Percentiles rank a stretch among this genome's conserved stretches.
Evolutionary conservation across 2,888 invertebrate species (phyloP).

Genomic region (Rugalucina vietnamica): DNA sequence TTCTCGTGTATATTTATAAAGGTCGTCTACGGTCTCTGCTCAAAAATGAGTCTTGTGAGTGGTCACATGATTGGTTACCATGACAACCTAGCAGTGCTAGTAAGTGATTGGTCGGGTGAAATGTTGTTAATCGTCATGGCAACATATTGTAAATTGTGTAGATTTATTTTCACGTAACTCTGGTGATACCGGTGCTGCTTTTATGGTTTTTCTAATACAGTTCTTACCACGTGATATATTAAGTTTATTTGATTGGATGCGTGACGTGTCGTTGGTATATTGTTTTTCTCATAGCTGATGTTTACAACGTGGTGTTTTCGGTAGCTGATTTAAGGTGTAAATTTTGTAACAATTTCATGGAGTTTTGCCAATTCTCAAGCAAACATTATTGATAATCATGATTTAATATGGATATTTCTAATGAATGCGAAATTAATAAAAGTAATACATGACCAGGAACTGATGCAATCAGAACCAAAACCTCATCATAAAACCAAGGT

Average conservation of each 20-base stretch:
- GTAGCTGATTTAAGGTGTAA: not conserved
- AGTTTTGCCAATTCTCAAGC: not conserved
- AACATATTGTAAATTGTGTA: slow-evolving; percentile 69
- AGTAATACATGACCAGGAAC: too few species aligned
- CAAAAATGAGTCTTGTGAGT: not conserved
- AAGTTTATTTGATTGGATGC: slow-evolving; percentile 62
- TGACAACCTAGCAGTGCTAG: slow-evolving; percentile 58
- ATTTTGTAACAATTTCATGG: not conserved
- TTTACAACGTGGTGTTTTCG: slow-evolving; percentile 4
- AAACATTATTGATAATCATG: too few species aligned
- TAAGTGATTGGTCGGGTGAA: slow-evolving; percentile 62
- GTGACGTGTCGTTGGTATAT: slow-evolving; percentile 59
- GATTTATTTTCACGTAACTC: slow-evolving; percentile 67
- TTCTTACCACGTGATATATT: slow-evolving; percentile 52
- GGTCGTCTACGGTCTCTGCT: not conserved
- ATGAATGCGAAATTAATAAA: too few species aligned
- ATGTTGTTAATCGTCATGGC: slow-evolving; percentile 68
- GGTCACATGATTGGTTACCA: slow-evolving; percentile 49
- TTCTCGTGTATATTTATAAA: not conserved
- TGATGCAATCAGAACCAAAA: too few species aligned
- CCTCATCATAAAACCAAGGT: too few species aligned
- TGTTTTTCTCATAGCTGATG: slow-evolving; percentile 40
- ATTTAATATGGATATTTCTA: too few species aligned
- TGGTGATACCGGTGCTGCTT: slow-evolving; percentile 55
- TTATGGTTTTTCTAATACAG: slow-evolving; percentile 62